These are phyloP conservation scores for Hycleus cichorii DNA, from an alignment of 1,140 invertebrate genomes.

Conservation along the genomic window DNA sequence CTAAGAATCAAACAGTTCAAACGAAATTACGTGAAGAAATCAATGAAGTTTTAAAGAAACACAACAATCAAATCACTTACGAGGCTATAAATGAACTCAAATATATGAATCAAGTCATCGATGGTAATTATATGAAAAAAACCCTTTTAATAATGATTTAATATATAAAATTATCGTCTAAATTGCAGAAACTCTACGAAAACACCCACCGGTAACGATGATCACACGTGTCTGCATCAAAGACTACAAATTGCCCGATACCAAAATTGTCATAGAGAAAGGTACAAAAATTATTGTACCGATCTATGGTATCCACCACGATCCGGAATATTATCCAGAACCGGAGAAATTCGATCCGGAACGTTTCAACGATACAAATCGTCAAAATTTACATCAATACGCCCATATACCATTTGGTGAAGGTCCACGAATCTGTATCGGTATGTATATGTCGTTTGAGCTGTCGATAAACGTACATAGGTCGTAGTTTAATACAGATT, in stretches of 20 bases:
- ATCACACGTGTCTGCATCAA: constrained; percentile 39
- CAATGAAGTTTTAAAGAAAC: constrained; percentile 38
- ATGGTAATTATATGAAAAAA: constrained; percentile 30
- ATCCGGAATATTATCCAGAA: constrained; percentile 48
- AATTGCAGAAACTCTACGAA: constrained; percentile 8
- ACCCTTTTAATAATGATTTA: too few relatives aligned
- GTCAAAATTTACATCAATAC: constrained; percentile 31
- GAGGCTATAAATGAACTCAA: constrained; percentile 51
- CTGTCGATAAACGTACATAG: constrained; percentile 6
- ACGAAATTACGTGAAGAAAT: constrained; percentile 44
- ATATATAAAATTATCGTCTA: neutral
- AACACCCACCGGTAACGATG: constrained; percentile 25
- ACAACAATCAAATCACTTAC: constrained; percentile 47
- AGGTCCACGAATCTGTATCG: constrained; percentile 49
- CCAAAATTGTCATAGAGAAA: constrained; percentile 35
- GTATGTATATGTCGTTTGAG: neutral
- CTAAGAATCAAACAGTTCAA: constrained; percentile 44
- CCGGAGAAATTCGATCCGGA: constrained; percentile 56
- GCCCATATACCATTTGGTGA: constrained; percentile 28
- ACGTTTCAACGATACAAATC: constrained; percentile 46
- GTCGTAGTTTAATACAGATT: constrained; percentile 46
- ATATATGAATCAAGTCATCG: constrained; percentile 48
- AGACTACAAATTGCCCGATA: constrained; percentile 42
- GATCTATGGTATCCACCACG: constrained; percentile 33
- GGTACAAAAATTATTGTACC: constrained; percentile 36